A percentile compares a stretch with the other conserved stretches of the same genome.
Conservation (phyloP, 2,113 vertebrate species). For the Mola mola region DNA sequence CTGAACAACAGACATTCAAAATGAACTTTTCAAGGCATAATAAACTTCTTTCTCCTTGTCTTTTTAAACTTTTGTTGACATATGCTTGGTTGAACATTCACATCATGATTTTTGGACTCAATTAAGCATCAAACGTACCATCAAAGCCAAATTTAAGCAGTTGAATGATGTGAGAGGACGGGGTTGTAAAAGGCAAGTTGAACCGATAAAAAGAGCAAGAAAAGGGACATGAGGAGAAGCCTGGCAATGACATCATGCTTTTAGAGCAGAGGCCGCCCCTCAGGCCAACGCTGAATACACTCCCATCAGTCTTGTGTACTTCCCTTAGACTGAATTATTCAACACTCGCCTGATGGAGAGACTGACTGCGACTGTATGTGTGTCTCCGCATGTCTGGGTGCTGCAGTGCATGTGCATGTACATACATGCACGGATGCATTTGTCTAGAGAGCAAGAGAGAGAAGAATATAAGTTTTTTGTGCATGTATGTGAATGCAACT, state of each 20-base stretch:
- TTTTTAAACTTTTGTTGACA: slow-evolving; percentile 13
- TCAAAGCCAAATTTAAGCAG: slow-evolving; percentile 36
- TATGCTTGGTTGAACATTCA: background rate
- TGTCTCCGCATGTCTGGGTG: slow-evolving; percentile 27
- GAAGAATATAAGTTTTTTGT: slow-evolving; percentile 42
- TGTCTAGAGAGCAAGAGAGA: slow-evolving; percentile 39
- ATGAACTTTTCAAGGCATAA: slow-evolving; percentile 29
- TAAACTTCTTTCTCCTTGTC: background rate
- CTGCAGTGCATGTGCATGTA: slow-evolving; percentile 10
- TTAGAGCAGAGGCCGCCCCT: slow-evolving; percentile 70
- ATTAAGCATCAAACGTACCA: slow-evolving; percentile 32
- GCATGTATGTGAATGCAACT: slow-evolving; percentile 55
- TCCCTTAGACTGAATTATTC: slow-evolving; percentile 76
- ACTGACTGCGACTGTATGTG: slow-evolving; percentile 53
- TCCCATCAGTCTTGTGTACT: slow-evolving; percentile 76
- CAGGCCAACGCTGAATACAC: slow-evolving; percentile 65
- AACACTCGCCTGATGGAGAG: slow-evolving; percentile 71
- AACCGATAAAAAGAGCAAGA: slow-evolving; percentile 33
- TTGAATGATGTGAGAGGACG: slow-evolving; percentile 23
- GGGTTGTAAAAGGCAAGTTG: slow-evolving; percentile 1
- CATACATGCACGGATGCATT: slow-evolving; percentile 37
- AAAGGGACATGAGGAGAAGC: slow-evolving; percentile 44
- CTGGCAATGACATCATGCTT: slow-evolving; percentile 78
- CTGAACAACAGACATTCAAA: slow-evolving; percentile 19
- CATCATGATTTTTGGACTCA: slow-evolving; percentile 39